These are phyloP conservation scores for Dendroctonus valens DNA, from an alignment of 1,140 invertebrate species.

Conservation along the genomic window DNA sequence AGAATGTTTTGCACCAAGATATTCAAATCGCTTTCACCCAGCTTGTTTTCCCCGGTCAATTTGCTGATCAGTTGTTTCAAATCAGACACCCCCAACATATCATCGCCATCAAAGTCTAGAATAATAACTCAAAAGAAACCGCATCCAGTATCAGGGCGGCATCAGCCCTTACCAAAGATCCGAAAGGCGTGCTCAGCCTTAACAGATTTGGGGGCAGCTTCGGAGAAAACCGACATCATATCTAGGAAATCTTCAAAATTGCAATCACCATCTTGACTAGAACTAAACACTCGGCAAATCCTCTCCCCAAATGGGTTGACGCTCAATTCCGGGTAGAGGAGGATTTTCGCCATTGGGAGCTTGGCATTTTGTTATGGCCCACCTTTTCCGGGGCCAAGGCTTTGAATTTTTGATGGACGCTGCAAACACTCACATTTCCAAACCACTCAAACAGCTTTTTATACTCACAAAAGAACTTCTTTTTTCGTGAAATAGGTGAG, in stretches of 20 bases:
- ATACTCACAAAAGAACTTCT: constrained; percentile 85
- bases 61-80: constrained; percentile 71
- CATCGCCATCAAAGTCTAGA: constrained; percentile 91
- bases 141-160: neutral
- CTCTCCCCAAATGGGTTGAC: constrained; percentile 87
- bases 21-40: constrained; percentile 69
- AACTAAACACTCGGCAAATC: constrained; percentile 91
- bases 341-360: constrained; percentile 76
- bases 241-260: constrained; percentile 96
- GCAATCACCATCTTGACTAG: constrained; percentile 87
- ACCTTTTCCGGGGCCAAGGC: constrained; percentile 79
- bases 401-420: constrained; percentile 86
- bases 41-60: constrained; percentile 63
- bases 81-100: constrained; percentile 78
- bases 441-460: constrained; percentile 12
- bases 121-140: constrained; percentile 26
- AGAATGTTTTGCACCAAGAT: constrained; percentile 74
- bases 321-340: constrained; percentile 73
- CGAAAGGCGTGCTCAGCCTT: constrained; percentile 95
- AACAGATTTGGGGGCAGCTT: constrained; percentile 82
- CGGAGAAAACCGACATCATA: constrained; percentile 95
- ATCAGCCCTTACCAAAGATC: constrained; percentile 75
- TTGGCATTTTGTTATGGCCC: constrained; percentile 83
- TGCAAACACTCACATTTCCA: constrained; percentile 51
- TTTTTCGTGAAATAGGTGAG: constrained; percentile 89